Base-by-base conservation (phyloP, 2,113 vertebrate species). In the Xerus inauris region DNA sequence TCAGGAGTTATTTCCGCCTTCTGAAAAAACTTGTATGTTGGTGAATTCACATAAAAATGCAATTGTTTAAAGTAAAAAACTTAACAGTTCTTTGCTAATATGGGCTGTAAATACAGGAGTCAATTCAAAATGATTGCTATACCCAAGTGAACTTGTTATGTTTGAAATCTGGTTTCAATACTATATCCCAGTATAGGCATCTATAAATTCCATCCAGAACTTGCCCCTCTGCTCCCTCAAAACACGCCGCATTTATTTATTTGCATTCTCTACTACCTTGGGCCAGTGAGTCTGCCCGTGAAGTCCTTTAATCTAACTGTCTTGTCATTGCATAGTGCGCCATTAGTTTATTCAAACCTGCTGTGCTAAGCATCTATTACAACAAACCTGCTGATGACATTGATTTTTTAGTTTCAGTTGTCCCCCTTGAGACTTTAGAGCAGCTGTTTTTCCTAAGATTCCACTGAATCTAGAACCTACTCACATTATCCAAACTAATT, bases 341-440 rank as follows among this genome's bases (percentile, higher is more conserved):
- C 94, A 95, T 97, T 96, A 95, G 94, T 96, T 98, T 81, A 89
- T n/a, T 95, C 40, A 98, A 97, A 97, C 85, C 94, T 96, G 96
- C 98, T 98, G 97, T 69, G 92, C 95, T 97, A 97, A 97, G 97
- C 97, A 98, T 98, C 95, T 96, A 95, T 96, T 97, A 97, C 97
- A 94, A 94, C 76, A 97, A 92, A 89, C 93, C 96, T 98, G 84
- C 91, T 95, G 96, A 90, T 89, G 97, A 95, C 92, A 97, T 86
- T 98, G 98, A 98, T 98, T 98, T 97, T 93, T 69, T 69, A 96
- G 96, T 91, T 98, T 96, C 84, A 95, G 73, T 79, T 90, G n/a
- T 96, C 64, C 94, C 97, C 97, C 95, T 96, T 62, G 97, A 97
- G 98, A 97, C 69, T 45, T 87, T 22, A 97, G 49, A 97, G 89